Base-by-base conservation (phyloP, 2,888 invertebrate species). In the Machimus atricapillus region DNA sequence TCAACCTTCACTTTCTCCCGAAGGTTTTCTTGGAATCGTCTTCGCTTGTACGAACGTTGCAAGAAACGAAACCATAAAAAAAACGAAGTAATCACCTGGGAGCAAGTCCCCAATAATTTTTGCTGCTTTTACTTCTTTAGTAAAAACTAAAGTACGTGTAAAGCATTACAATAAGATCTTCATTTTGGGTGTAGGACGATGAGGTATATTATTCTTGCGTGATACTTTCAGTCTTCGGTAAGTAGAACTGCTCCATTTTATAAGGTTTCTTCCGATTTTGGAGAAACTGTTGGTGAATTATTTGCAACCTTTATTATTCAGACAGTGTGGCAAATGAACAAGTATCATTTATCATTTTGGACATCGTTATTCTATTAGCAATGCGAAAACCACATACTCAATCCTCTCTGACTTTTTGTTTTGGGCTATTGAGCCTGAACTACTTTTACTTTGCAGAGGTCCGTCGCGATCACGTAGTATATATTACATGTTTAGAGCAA, bases 161-260 rank as follows among this genome's bases (percentile, higher is more conserved):
- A 56, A 9, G 81, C 52, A 81, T 81, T 37, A 27, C 7, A 81
- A 81, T n/a, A 31, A 31, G 23, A 16, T 56, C 56, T 34, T 56
- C 52, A 81, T 52, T 81, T 81, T 81, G 81, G 81, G 81, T 81
- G 81, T 27, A 31, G 8, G 43, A 43, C 23, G 23, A 56, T 4
- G 52, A 27, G 73, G 34, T 74, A 2, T 74, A 74, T 74, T 74
- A 31, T 27, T 52, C 34, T 56, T 27, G 23, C 14, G 81, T 52
- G 27, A 46, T 31, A 52, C 52, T 52, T 81, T 52, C 81, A 34
- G 66, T 14, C 9, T 9, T 58, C 14, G 37, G 27, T 56, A 81
- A 81, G 81, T 81, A 56, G 81, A 81, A 16, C 81, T 81, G 81
- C 81, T 81, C 81, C 56, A 56, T 46, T 81, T 81, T 81, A 31